Conservation (phyloP, 2,888 invertebrate species). For the Caenorhabditis sinica region DNA sequence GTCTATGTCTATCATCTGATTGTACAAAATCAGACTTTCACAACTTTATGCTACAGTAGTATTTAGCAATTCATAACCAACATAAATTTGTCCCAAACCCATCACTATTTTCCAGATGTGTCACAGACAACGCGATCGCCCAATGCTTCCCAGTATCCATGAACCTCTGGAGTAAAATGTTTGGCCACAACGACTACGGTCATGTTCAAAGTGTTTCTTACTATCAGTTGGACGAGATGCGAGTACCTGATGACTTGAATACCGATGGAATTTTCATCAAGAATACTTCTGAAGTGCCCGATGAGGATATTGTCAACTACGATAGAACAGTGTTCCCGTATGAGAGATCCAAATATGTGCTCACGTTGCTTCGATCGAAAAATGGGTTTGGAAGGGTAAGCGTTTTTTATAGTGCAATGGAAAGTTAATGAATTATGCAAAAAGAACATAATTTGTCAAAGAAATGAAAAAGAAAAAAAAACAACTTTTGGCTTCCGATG, state of each 20-base stretch:
- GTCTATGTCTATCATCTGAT: too few species aligned
- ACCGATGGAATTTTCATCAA: constrained; percentile 33
- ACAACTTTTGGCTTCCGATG: too few species aligned
- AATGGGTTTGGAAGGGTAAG: constrained; percentile 47
- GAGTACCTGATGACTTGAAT: constrained; percentile 30
- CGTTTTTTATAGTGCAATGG: neutral
- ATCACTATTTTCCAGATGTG: neutral
- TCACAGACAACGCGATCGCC: constrained; percentile 25
- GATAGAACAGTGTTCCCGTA: constrained; percentile 45
- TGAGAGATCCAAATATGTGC: constrained; percentile 44
- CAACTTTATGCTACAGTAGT: too few species aligned
- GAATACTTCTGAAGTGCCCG: constrained; percentile 41
- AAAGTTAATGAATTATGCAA: neutral
- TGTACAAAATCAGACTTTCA: too few species aligned
- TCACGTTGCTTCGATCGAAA: constrained; percentile 31
- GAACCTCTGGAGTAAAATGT: constrained; percentile 28
- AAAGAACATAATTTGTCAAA: too few species aligned
- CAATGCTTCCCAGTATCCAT: constrained; percentile 20
- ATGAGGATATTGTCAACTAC: constrained; percentile 43
- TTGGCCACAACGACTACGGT: constrained; percentile 7
- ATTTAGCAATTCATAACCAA: too few species aligned
- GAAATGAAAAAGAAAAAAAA: too few species aligned
- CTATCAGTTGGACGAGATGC: constrained; percentile 43
- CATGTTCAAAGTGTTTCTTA: constrained; percentile 33
- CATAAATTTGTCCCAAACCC: too few species aligned